Evolutionary conservation across 2,113 vertebrate species (phyloP).

Genomic region (Prolemur simus): DNA sequence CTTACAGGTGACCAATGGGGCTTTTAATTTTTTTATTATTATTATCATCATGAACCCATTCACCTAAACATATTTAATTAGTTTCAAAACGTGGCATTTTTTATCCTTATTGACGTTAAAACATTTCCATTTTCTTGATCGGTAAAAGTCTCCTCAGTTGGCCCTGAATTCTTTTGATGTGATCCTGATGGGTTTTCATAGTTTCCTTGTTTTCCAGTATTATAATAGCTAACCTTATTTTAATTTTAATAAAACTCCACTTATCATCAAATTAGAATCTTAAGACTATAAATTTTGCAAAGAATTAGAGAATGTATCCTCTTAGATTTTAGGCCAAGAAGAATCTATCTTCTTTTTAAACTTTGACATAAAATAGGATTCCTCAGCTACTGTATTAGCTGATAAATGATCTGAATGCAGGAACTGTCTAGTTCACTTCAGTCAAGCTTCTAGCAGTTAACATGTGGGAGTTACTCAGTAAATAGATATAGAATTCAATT

Average conservation of each 20-base stretch:
- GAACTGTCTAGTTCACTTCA: neutral
- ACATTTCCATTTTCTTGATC: neutral
- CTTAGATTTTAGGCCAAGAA: neutral
- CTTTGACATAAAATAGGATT: neutral
- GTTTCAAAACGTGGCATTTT: neutral
- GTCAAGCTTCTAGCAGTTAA: neutral
- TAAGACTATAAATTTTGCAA: neutral
- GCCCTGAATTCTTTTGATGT: neutral
- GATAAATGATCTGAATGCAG: neutral
- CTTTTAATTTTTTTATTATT: neutral
- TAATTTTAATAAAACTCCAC: neutral
- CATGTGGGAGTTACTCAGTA: neutral
- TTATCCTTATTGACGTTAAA: neutral
- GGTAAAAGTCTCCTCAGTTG: neutral
- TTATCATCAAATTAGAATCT: neutral
- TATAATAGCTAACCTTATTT: neutral
- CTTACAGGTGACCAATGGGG: neutral
- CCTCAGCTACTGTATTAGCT: neutral
- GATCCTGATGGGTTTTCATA: neutral
- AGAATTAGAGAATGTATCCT: neutral
- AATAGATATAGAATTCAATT: neutral
- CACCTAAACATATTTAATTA: neutral
- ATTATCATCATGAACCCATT: neutral
- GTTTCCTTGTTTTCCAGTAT: neutral
- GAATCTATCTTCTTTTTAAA: conserved; percentile 13